Conservation (phyloP, 2,113 vertebrate species). For the Ancistrus triradiatus region DNA sequence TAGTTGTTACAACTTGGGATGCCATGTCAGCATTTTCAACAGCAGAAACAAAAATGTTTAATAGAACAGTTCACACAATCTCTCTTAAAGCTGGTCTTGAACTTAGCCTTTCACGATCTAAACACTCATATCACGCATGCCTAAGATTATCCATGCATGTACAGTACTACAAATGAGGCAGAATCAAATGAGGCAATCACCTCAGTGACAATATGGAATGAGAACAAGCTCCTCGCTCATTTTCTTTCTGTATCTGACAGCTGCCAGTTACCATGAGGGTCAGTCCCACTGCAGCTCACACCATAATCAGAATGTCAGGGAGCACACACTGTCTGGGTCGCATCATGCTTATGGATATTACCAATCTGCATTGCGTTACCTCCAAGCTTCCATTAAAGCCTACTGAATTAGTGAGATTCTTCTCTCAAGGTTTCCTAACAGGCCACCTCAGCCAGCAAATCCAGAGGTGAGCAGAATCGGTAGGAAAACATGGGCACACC, state of each 20-base stretch:
- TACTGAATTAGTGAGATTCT: conserved; percentile 60
- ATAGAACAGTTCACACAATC: too few species aligned
- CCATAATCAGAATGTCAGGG: neutral
- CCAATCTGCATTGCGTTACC: conserved; percentile 22
- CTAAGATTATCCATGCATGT: too few species aligned
- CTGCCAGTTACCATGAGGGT: conserved; percentile 17
- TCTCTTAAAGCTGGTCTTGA: too few species aligned
- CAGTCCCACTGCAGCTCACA: too few species aligned
- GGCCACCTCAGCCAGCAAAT: conserved; percentile 3
- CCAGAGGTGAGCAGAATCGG: conserved; percentile 13
- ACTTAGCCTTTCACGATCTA: too few species aligned
- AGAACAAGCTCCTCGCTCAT: neutral
- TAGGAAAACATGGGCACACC: conserved; percentile 22
- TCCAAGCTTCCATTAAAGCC: conserved; percentile 34
- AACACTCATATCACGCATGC: too few species aligned
- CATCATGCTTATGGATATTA: conserved; percentile 12
- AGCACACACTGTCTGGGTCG: neutral
- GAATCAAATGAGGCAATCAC: neutral
- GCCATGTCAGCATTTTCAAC: too few species aligned
- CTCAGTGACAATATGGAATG: neutral
- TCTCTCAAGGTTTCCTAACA: too few species aligned
- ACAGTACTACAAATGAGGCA: too few species aligned
- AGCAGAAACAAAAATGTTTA: too few species aligned
- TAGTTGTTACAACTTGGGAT: too few species aligned
- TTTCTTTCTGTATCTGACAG: conserved; percentile 13